These are phyloP conservation scores for Luscinia luscinia DNA, from an alignment of 2,797 vertebrate species.

Conservation along the genomic window DNA sequence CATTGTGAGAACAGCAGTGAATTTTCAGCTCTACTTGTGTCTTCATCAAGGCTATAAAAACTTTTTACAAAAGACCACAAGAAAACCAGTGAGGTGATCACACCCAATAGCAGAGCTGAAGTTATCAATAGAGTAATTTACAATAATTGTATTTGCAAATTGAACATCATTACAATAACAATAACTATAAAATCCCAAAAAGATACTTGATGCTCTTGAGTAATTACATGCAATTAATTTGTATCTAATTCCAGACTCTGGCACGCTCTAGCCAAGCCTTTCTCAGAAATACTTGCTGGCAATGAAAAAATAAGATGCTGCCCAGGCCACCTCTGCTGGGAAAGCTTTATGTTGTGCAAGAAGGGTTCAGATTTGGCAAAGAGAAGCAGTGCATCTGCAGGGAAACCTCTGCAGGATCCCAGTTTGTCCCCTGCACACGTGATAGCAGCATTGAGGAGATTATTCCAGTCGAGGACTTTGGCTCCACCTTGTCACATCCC, in stretches of 20 bases:
- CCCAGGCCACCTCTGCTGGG: slow-evolving; percentile 46
- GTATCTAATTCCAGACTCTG: slow-evolving; percentile 68
- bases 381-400: background rate
- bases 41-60: background rate
- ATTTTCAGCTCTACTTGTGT: slow-evolving; percentile 13
- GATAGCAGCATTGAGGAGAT: background rate
- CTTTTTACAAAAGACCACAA: slow-evolving; percentile 22
- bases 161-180: slow-evolving; percentile 48
- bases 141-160: slow-evolving; percentile 66
- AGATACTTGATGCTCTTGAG: slow-evolving; percentile 57
- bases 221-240: slow-evolving; percentile 71
- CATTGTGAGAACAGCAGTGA: background rate
- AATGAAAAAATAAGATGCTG: slow-evolving; percentile 49
- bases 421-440: background rate
- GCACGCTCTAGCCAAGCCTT: slow-evolving; percentile 39
- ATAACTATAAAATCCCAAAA: slow-evolving; percentile 34
- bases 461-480: background rate
- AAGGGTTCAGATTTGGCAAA: slow-evolving; percentile 31
- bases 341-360: slow-evolving; percentile 43
- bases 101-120: background rate
- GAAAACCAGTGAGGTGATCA: slow-evolving; percentile 17
- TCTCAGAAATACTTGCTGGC: slow-evolving; percentile 64
- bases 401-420: background rate
- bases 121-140: slow-evolving; percentile 55
- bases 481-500: background rate